Base-by-base conservation (phyloP, 2,888 invertebrate species). In the Tiphia femorata region DNA sequence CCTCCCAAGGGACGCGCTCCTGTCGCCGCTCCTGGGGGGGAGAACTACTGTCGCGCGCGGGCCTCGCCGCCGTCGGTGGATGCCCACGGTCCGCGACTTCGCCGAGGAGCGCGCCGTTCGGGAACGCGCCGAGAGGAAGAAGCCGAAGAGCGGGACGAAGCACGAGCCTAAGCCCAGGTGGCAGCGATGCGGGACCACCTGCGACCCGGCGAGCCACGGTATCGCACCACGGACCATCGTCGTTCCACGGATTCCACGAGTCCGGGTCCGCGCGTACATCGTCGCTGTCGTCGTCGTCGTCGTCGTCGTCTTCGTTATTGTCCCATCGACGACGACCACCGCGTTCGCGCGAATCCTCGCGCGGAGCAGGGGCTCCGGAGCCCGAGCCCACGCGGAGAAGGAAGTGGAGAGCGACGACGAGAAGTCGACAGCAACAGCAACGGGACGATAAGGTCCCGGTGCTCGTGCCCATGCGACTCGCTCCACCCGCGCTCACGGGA, bases 161-260 rank as follows among this genome's bases (percentile, higher is more conserved):
- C n/a, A n/a, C 20, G 84, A 73, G 43, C 79, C 53, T 55, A 85
- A 79, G 37, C 85, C 85, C 58, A 80, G 81, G 46, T 76, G 70
- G 62, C 87, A 86, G 63, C 86, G 84, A 64, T 82, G 82, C 58
- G 84, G 84, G 53, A 83, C 82, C 33, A 84, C 80, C 49, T 74
- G 75, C 67, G 85, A 81, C 42, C 85, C 71, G 76, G 75, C 72
- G 69, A n/a, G n/a, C n/a, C 67, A 49, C 72, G 71, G 74, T 70
- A 73, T 59, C 72, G 70, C 74, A 72, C 48, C 58, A 75, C 66
- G 68, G 64, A 65, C 64, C 58, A 67, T 65, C n/a, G n/a, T 69
- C 63, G 64, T 66, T 56, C 62, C 50, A 53, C 52, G 38, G 19
- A 30, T 43, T 23, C 42, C 44, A 42, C 48, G 57, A 41, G 44